phyloP scores from a whole-genome alignment of 2,888 invertebrate species.

The Callyntrura sp. region DNA sequence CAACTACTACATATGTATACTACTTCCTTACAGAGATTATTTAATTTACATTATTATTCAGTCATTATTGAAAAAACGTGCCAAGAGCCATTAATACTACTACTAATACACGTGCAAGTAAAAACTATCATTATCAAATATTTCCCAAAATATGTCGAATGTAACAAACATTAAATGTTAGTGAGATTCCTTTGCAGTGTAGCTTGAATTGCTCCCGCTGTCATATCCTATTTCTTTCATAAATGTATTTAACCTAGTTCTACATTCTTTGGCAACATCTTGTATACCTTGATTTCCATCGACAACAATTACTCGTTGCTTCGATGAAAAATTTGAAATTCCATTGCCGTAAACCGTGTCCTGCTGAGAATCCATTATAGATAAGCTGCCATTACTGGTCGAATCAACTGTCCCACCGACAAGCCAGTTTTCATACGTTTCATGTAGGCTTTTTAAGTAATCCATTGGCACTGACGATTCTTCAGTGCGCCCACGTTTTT shows the following conservation, averaged over 20 bases:
- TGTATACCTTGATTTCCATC: constrained; percentile 81
- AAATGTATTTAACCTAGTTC: constrained; percentile 14
- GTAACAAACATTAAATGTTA: too few relatives aligned
- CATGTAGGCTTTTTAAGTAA: constrained; percentile 85
- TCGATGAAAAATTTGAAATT: neutral
- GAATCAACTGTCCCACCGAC: constrained; percentile 25
- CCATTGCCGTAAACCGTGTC: neutral
- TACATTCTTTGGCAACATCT: constrained; percentile 75
- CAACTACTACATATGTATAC: too few relatives aligned
- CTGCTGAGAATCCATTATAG: neutral
- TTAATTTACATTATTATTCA: too few relatives aligned
- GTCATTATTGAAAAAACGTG: too few relatives aligned
- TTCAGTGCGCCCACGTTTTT: constrained; percentile 85
- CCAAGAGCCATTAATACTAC: too few relatives aligned
- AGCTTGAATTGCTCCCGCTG: neutral
- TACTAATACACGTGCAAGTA: too few relatives aligned
- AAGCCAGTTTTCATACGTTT: constrained; percentile 85
- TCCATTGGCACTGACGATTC: constrained; percentile 85
- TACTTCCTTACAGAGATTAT: too few relatives aligned
- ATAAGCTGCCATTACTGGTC: neutral
- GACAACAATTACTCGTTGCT: constrained; percentile 80
- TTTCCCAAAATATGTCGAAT: too few relatives aligned
- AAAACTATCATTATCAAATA: too few relatives aligned
- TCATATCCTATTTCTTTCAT: constrained; percentile 48
- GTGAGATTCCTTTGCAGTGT: neutral